Conservation (phyloP, 1,140 invertebrate genomes). For the Solenopsis fugax region DNA sequence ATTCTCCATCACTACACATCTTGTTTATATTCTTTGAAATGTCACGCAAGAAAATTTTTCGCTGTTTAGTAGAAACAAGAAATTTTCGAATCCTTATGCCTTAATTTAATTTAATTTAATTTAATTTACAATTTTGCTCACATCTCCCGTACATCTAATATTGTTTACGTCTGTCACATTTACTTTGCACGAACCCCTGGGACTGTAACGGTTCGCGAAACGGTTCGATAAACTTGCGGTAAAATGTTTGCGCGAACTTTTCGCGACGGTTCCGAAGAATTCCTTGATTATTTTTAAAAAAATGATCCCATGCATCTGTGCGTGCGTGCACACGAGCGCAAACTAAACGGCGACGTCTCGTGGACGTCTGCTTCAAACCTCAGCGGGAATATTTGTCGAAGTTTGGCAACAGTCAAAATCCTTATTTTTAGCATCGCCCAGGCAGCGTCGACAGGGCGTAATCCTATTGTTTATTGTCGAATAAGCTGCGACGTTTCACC, state of each 20-base stretch:
- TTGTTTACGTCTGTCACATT: background rate
- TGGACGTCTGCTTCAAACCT: conserved; percentile 55
- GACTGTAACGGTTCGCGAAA: background rate
- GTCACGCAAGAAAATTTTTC: background rate
- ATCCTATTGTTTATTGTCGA: conserved; percentile 79
- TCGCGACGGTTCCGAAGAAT: background rate
- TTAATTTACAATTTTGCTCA: background rate
- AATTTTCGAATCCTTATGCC: background rate
- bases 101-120: background rate
- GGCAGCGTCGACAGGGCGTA: conserved; percentile 68
- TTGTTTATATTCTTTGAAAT: conserved; percentile 10
- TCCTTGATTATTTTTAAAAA: background rate
- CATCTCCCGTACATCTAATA: background rate
- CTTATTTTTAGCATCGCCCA: conserved; percentile 82
- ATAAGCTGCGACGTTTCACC: conserved; percentile 39
- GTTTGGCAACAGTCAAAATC: conserved; percentile 84
- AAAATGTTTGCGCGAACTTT: background rate
- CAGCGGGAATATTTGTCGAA: conserved; percentile 81
- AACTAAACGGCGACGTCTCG: conserved; percentile 69
- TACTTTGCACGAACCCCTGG: background rate
- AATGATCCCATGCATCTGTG: background rate
- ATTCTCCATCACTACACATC: background rate
- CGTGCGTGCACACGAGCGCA: conserved; percentile 54
- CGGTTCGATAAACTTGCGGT: background rate
- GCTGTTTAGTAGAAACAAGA: background rate